These are phyloP conservation scores for Crenichthys baileyi DNA, from an alignment of 2,797 vertebrate genomes.

Conservation along the genomic window DNA sequence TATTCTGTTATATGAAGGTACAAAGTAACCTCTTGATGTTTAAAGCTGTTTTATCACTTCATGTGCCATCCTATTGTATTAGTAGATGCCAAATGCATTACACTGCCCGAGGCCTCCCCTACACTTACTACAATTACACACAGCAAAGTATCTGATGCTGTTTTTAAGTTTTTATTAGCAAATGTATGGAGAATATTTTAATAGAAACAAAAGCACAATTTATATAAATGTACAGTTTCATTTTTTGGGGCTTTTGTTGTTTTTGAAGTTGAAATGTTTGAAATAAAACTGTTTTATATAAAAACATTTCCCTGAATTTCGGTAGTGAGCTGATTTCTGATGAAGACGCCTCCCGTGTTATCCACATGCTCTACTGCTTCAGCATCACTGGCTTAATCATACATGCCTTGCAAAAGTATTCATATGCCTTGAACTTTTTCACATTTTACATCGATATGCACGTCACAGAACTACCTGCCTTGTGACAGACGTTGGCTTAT, in stretches of 20 bases:
- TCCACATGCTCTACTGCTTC: not conserved
- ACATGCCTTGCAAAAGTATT: too few species aligned
- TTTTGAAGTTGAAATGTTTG: slow-evolving; percentile 37
- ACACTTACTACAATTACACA: not conserved
- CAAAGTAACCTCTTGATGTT: not conserved
- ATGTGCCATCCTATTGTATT: not conserved
- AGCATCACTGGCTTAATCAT: too few species aligned
- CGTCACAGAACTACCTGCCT: too few species aligned
- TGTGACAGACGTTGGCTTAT: too few species aligned
- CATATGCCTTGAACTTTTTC: too few species aligned
- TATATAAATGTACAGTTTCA: slow-evolving; percentile 4
- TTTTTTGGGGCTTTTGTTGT: slow-evolving; percentile 4
- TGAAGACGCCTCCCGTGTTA: not conserved
- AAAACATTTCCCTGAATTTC: too few species aligned
- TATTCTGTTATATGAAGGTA: slow-evolving; percentile 40
- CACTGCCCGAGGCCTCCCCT: slow-evolving; percentile 4
- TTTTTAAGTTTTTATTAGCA: not conserved
- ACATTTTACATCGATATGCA: too few species aligned
- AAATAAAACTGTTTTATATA: slow-evolving; percentile 65
- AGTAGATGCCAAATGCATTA: slow-evolving; percentile 54
- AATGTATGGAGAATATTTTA: not conserved
- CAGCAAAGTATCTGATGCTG: not conserved
- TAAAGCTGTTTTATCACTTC: not conserved
- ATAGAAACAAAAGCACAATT: slow-evolving; percentile 8
- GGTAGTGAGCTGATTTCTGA: not conserved